Percentiles rank a stretch among this genome's conserved stretches.
These are phyloP conservation scores for Listronotus oregonensis DNA, from an alignment of 1,140 invertebrate genomes.

Conservation along the genomic window DNA sequence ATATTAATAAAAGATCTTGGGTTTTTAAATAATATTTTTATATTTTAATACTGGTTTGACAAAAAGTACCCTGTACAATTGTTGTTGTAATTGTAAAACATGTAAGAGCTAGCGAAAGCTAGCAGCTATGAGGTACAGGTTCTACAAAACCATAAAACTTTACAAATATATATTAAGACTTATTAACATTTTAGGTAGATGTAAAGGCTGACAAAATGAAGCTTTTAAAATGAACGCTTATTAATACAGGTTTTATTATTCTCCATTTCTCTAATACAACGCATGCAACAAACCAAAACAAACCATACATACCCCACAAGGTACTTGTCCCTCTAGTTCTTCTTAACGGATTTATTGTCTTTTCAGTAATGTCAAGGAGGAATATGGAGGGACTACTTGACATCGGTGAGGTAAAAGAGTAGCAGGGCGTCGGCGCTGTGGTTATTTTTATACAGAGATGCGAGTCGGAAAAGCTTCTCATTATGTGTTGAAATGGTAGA, in stretches of 20 bases:
- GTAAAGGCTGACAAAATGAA: too few species aligned
- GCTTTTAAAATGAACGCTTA: too few species aligned
- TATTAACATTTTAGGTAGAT: too few species aligned
- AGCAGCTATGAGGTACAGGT: too few species aligned
- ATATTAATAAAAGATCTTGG: too few species aligned
- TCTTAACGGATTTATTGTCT: constrained; percentile 55
- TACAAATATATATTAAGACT: too few species aligned
- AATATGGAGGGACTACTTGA: constrained; percentile 64
- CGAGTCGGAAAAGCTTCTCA: constrained; percentile 74
- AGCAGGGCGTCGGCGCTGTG: constrained; percentile 61
- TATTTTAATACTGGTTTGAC: too few species aligned
- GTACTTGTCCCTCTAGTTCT: constrained; percentile 56
- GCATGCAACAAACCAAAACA: not conserved
- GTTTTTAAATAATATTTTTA: too few species aligned
- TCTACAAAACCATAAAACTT: too few species aligned
- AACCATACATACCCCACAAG: constrained; percentile 42
- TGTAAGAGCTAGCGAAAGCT: too few species aligned
- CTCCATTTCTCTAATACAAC: not conserved
- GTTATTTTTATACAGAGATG: constrained; percentile 71
- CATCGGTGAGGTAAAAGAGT: constrained; percentile 60
- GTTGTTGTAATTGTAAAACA: too few species aligned
- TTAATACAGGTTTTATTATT: not conserved
- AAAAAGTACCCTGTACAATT: too few species aligned
- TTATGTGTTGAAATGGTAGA: constrained; percentile 72
- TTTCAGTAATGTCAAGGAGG: constrained; percentile 60